Percentiles rank a stretch among this genome's conserved stretches.
phyloP scores from a whole-genome alignment of 2,888 invertebrate genomes.

The Oligia fasciuncula region DNA sequence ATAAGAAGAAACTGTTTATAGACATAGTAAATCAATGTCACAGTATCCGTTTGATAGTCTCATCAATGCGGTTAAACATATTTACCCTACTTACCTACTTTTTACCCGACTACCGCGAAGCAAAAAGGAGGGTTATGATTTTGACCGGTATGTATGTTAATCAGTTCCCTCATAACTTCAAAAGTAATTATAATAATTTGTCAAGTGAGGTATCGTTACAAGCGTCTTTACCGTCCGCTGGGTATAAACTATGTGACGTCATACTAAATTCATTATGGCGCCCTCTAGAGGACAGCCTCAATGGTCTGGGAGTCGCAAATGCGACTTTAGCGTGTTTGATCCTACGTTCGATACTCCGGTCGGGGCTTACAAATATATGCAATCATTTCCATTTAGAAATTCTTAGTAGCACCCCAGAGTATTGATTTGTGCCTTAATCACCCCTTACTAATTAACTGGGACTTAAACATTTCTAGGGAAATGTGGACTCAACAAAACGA shows the following conservation, averaged over 20 bases:
- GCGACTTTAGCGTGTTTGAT: neutral
- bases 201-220: no score
- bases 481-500: neutral
- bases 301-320: neutral
- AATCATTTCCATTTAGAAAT: neutral
- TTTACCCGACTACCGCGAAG: no score
- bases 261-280: no score
- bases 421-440: no score
- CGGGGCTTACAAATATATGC: neutral
- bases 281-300: no score
- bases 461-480: neutral
- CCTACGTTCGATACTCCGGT: no score
- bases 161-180: no score
- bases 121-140: no score
- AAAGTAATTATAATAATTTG: no score
- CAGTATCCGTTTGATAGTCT: constrained; percentile 30
- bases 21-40: constrained; percentile 44
- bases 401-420: neutral
- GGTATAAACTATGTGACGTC: no score
- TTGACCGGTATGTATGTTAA: no score
- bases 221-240: no score
- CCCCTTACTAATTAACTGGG: neutral
- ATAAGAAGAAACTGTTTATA: constrained; percentile 41
- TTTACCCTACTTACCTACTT: constrained; percentile 34
- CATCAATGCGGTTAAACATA: constrained; percentile 28